These are phyloP conservation scores for Odocoileus hemionus DNA, from an alignment of 2,113 vertebrate genomes.

Conservation along the genomic window DNA sequence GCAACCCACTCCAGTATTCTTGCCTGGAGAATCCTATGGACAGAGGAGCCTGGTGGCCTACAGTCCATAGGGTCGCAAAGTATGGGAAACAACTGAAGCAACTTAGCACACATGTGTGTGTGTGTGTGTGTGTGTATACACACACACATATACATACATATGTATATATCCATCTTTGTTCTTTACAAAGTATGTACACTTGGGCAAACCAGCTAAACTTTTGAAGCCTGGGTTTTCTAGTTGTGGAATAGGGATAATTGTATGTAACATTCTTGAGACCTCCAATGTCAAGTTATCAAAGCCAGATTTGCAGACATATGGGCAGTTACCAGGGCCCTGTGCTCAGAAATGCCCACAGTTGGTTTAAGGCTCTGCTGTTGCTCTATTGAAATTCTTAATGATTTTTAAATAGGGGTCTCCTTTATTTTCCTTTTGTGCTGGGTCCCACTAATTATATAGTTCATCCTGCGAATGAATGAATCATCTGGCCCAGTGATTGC, in stretches of 20 bases:
- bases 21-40: neutral
- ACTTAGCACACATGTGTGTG: neutral
- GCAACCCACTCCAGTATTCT: neutral
- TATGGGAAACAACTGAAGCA: neutral
- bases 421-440: neutral
- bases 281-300: neutral
- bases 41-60: neutral
- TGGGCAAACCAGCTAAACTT: neutral
- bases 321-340: neutral
- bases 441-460: neutral
- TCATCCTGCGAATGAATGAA: neutral
- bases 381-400: neutral
- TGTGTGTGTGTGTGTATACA: too few relatives aligned
- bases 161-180: neutral
- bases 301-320: neutral
- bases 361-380: neutral
- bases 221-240: neutral
- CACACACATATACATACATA: neutral
- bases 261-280: neutral
- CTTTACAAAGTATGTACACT: neutral
- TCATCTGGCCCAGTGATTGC: neutral
- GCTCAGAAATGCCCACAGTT: fast-evolving
- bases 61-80: fast-evolving
- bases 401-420: neutral
- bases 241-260: neutral